Evolutionary conservation across 2,113 vertebrate genomes (phyloP).

Genomic region (Dromas ardeola): DNA sequence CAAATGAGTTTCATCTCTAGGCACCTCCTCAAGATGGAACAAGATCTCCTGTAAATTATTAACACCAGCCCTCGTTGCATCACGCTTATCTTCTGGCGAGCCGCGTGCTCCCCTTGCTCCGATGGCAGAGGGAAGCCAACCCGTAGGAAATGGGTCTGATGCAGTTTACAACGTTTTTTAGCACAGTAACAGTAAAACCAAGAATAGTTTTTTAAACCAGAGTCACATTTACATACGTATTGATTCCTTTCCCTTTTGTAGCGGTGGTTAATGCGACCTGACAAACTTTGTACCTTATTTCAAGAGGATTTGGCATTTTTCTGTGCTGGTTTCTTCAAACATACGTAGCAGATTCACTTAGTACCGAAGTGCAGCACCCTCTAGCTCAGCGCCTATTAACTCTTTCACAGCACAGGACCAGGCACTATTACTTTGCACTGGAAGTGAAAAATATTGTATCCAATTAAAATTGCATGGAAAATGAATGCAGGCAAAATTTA

Average conservation of each 20-base stretch:
- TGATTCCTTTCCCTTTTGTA: conserved; percentile 63
- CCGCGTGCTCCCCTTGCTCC: not conserved
- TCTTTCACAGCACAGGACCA: not conserved
- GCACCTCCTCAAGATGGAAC: not conserved
- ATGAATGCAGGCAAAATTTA: conserved; percentile 33
- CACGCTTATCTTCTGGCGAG: not conserved
- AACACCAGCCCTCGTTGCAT: not conserved
- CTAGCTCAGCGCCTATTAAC: not conserved
- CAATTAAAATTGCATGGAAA: conserved; percentile 52
- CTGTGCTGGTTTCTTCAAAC: not conserved
- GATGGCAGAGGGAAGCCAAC: not conserved
- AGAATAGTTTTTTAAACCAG: conserved; percentile 49
- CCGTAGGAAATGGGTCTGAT: not conserved
- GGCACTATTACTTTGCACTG: not conserved
- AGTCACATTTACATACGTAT: conserved; percentile 55
- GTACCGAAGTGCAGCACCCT: not conserved
- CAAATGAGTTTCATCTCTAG: not conserved
- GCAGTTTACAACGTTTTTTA: conserved; percentile 40
- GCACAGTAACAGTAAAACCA: conserved; percentile 48
- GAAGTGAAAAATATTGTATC: not conserved
- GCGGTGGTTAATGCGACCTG: conserved; percentile 56
- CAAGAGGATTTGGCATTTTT: not conserved
- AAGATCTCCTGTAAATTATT: conserved; percentile 23
- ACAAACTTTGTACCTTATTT: conserved; percentile 46
- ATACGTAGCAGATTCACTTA: not conserved